Percentiles rank a stretch among this genome's conserved stretches.
phyloP scores from a whole-genome alignment of 2,797 vertebrate species.

The Lophotriccus pileatus region DNA sequence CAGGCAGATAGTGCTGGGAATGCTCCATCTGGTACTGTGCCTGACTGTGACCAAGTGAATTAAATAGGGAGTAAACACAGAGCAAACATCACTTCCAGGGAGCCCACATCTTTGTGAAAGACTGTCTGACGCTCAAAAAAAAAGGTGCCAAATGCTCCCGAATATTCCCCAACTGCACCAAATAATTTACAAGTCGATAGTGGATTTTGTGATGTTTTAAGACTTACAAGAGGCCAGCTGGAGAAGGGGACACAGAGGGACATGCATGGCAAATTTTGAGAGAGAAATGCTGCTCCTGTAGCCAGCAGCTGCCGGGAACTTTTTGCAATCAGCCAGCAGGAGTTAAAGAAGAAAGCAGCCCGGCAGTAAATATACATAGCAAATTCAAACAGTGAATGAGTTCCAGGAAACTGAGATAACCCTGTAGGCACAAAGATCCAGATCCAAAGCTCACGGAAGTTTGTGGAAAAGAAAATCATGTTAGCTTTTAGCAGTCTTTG shows the following conservation, averaged over 20 bases:
- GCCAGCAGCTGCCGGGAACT: neutral
- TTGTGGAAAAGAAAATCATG: slow-evolving; percentile 14
- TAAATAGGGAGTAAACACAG: neutral
- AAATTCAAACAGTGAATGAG: slow-evolving; percentile 32
- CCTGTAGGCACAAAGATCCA: slow-evolving; percentile 22
- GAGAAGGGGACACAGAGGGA: neutral
- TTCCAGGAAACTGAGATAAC: slow-evolving; percentile 63
- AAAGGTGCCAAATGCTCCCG: neutral
- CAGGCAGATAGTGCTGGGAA: neutral
- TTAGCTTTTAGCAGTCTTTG: neutral
- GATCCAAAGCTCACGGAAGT: slow-evolving; percentile 15
- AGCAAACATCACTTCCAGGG: neutral
- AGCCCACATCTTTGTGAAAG: neutral
- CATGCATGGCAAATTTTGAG: neutral
- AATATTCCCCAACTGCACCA: neutral
- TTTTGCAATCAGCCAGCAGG: neutral
- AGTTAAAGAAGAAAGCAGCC: slow-evolving; percentile 20
- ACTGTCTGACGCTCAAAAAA: neutral
- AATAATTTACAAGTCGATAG: neutral
- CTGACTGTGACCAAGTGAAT: neutral
- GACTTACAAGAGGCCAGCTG: rapidly evolving
- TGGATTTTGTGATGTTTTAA: neutral
- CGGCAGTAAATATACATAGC: slow-evolving; percentile 44
- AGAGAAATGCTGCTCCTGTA: neutral
- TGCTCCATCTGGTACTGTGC: neutral